Evolutionary conservation across 2,888 invertebrate species (phyloP).

Genomic region (Xanthorhoe spadicearia): DNA sequence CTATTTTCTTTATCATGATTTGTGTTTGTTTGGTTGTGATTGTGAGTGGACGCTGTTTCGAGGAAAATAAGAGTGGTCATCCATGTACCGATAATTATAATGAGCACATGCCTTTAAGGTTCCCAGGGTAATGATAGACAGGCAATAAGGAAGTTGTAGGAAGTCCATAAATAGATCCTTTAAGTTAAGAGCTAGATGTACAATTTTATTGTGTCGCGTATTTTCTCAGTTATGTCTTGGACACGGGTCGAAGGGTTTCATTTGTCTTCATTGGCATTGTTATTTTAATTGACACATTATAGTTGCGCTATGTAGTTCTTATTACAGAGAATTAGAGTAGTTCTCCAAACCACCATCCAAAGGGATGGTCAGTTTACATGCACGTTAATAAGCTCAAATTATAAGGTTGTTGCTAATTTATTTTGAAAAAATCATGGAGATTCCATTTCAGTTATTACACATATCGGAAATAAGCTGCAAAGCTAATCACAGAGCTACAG

Average conservation of each 20-base stretch:
- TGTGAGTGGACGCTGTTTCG: not conserved
- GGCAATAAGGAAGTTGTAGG: slow-evolving; percentile 57
- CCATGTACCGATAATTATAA: not conserved
- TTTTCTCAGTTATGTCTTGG: slow-evolving; percentile 31
- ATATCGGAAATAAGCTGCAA: no score
- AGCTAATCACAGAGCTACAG: no score
- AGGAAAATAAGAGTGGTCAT: not conserved
- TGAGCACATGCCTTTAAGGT: slow-evolving; percentile 2
- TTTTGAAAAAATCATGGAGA: not conserved
- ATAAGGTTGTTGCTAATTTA: not conserved
- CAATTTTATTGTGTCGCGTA: slow-evolving; percentile 56
- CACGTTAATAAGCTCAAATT: not conserved
- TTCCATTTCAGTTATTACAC: not conserved
- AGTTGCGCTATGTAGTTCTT: slow-evolving; percentile 2
- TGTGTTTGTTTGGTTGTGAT: not conserved
- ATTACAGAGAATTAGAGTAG: not conserved
- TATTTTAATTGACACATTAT: slow-evolving; percentile 24
- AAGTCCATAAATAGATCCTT: slow-evolving; percentile 48
- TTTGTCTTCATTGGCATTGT: slow-evolving; percentile 30
- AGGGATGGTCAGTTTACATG: not conserved
- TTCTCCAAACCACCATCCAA: no score
- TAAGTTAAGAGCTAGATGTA: slow-evolving; percentile 45
- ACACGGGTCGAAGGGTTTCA: slow-evolving; percentile 33
- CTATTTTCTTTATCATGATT: not conserved
- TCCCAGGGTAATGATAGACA: slow-evolving; percentile 16